A percentile compares a stretch with the other conserved stretches of the same genome.
Evolutionary conservation across 1,140 invertebrate species (phyloP).

Genomic region (Drosophila rhopaloa): DNA sequence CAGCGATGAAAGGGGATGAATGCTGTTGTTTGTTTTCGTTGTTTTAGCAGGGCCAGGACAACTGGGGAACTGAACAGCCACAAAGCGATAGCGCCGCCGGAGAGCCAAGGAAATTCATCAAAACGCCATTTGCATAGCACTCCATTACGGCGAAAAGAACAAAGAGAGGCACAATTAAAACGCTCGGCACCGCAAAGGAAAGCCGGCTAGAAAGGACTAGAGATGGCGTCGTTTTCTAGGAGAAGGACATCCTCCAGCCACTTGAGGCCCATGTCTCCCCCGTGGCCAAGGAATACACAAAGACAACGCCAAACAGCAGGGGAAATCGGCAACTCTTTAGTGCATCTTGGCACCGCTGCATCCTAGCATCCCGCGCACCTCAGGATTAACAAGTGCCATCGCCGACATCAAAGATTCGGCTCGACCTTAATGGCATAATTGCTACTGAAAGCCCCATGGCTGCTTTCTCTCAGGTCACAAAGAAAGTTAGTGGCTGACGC

Average conservation of each 20-base stretch:
- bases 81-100: constrained; percentile 50
- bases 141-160: constrained; percentile 82
- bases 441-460: constrained; percentile 6
- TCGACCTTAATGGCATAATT: constrained; percentile 28
- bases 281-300: constrained; percentile 6
- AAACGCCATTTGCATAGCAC: constrained; percentile 83
- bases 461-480: constrained; percentile 3
- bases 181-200: constrained; percentile 54
- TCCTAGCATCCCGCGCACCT: constrained; percentile 2
- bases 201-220: constrained; percentile 24
- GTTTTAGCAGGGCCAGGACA: constrained; percentile 35
- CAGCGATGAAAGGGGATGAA: constrained; percentile 71
- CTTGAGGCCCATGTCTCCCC: constrained; percentile 48
- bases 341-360: constrained; percentile 5
- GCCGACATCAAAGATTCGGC: constrained; percentile 63
- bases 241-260: constrained; percentile 49
- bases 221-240: constrained; percentile 24
- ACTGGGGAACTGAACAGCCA: constrained; percentile 38
- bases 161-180: constrained; percentile 81
- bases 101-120: constrained; percentile 80
- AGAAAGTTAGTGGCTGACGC: constrained; percentile 3
- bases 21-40: constrained; percentile 44
- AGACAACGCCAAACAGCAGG: constrained; percentile 26
- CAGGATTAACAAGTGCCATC: constrained; percentile 13
- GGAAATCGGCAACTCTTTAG: constrained; percentile 40